Conservation (phyloP, 1,140 invertebrate genomes). For the Pseudoatta argentina region DNA sequence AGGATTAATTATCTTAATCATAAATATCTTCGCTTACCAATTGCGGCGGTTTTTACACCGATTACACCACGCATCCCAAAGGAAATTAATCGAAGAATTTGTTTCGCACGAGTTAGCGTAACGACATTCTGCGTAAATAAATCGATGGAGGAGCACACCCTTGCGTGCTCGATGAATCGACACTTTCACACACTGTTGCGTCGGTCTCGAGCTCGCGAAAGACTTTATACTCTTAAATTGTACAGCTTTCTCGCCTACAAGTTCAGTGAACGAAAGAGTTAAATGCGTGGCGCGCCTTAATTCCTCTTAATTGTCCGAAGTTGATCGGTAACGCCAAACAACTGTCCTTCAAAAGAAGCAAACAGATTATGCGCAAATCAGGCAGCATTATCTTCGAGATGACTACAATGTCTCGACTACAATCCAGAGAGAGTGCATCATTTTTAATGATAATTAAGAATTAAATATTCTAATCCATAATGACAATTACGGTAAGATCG, state of each 20-base stretch:
- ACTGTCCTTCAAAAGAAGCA: neutral
- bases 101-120: neutral
- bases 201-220: neutral
- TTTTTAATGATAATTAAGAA: neutral
- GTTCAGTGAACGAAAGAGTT: slow-evolving; percentile 51
- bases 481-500: neutral
- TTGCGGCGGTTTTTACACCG: neutral
- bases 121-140: slow-evolving; percentile 11
- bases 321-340: slow-evolving; percentile 16
- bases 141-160: slow-evolving; percentile 36
- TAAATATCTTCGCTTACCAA: neutral
- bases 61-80: neutral
- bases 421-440: neutral
- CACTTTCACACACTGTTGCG: slow-evolving; percentile 29
- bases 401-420: neutral
- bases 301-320: slow-evolving; percentile 62
- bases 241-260: neutral
- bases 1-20: neutral
- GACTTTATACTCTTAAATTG: neutral
- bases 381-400: neutral
- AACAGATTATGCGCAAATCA: neutral
- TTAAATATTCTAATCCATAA: neutral
- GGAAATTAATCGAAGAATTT: neutral
- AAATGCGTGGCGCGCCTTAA: slow-evolving; percentile 57
- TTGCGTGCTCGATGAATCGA: slow-evolving; percentile 23